A percentile compares a stretch with the other conserved stretches of the same genome.
Evolutionary conservation across 2,113 vertebrate species (phyloP).

Genomic region (Barbus barbus): DNA sequence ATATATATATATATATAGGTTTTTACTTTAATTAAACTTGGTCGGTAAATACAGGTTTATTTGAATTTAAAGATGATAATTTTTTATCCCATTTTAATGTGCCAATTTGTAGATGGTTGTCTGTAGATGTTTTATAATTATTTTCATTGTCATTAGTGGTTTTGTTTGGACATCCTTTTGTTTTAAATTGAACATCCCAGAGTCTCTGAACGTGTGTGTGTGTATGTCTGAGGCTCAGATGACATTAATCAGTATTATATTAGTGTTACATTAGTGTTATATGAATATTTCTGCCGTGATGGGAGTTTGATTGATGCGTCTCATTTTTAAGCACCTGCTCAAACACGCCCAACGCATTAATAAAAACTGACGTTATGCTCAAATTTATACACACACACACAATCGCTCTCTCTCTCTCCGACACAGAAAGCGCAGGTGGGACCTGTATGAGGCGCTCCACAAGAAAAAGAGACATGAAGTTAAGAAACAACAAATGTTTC

Average conservation of each 20-base stretch:
- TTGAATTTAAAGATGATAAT: too few species aligned
- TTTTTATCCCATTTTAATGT: background rate
- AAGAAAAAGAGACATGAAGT: background rate
- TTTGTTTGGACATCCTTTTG: background rate
- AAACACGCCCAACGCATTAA: background rate
- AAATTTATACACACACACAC: background rate
- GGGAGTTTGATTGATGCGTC: background rate
- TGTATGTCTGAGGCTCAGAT: slow-evolving; percentile 7
- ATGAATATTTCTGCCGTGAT: slow-evolving; percentile 10
- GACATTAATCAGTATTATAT: background rate
- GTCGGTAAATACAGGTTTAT: too few species aligned
- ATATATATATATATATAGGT: too few species aligned
- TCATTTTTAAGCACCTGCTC: slow-evolving; percentile 17
- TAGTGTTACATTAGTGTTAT: background rate
- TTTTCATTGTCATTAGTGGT: background rate
- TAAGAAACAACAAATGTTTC: background rate
- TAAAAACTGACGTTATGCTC: background rate
- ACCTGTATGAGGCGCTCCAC: background rate
- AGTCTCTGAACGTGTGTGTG: slow-evolving; percentile 1
- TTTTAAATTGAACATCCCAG: background rate
- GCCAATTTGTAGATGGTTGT: background rate
- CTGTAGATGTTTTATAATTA: background rate
- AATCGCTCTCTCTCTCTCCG: background rate
- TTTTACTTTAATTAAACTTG: too few species aligned
- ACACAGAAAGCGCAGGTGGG: background rate